phyloP scores from a whole-genome alignment of 2,113 vertebrate species.

The Lycocorax pyrrhopterus region DNA sequence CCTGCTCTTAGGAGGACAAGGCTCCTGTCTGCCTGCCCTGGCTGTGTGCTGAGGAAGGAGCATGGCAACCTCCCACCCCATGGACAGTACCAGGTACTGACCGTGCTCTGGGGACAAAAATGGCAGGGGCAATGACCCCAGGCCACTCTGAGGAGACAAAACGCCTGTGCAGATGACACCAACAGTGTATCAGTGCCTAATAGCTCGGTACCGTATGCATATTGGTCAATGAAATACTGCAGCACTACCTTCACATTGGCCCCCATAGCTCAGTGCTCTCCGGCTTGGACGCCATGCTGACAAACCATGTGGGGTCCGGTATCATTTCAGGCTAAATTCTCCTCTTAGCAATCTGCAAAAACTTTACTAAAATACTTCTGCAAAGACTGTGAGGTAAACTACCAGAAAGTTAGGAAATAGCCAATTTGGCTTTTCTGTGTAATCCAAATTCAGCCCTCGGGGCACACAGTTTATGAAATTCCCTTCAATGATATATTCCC shows the following conservation, averaged over 20 bases:
- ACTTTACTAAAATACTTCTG: background rate
- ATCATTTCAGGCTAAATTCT: background rate
- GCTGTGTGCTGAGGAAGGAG: background rate
- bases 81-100: rapidly evolving
- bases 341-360: background rate
- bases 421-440: background rate
- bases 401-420: background rate
- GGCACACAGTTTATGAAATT: background rate
- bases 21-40: background rate
- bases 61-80: background rate
- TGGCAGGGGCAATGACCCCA: background rate
- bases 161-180: rapidly evolving
- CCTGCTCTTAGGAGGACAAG: background rate
- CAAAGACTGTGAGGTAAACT: background rate
- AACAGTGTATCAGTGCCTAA: rapidly evolving
- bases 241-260: background rate
- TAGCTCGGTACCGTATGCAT: background rate
- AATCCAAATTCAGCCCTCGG: background rate
- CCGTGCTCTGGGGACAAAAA: background rate
- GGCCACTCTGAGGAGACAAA: background rate
- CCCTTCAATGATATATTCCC: background rate
- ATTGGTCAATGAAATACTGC: background rate
- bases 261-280: rapidly evolving
- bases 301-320: background rate
- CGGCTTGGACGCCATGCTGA: background rate